A percentile compares a stretch with the other conserved stretches of the same genome.
phyloP scores from a whole-genome alignment of 2,113 vertebrate genomes.

The Numida meleagris region DNA sequence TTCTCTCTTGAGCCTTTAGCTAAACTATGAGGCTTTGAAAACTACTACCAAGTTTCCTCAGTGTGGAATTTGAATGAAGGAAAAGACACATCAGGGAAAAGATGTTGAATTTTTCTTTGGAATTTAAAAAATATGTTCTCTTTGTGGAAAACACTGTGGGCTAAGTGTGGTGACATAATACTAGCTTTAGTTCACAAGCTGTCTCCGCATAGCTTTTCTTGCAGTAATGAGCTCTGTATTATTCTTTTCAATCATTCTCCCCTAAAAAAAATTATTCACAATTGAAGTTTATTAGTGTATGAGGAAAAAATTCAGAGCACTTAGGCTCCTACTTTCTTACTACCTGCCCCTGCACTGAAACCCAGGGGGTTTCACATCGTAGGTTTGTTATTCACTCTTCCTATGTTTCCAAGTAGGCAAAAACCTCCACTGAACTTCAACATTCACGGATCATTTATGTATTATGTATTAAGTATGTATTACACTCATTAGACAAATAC shows the following conservation, averaged over 20 bases:
- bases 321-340: not conserved
- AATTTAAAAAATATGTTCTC: not conserved
- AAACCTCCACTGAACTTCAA: not conserved
- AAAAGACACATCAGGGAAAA: not conserved
- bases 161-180: not conserved
- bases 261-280: not conserved
- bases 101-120: not conserved
- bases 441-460: not conserved
- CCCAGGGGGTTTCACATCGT: not conserved
- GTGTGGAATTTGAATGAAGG: slow-evolving; percentile 6
- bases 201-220: not conserved
- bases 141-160: not conserved
- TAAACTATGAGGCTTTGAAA: slow-evolving; percentile 19
- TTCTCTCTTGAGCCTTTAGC: slow-evolving; percentile 9
- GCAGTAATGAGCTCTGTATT: not conserved
- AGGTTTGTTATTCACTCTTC: not conserved
- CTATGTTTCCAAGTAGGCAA: not conserved
- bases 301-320: not conserved
- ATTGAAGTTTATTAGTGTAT: not conserved
- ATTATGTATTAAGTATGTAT: not conserved
- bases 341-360: not conserved
- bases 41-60: not conserved
- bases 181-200: not conserved
- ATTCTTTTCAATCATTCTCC: not conserved
- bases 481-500: not conserved